Percentiles rank a stretch among this genome's conserved stretches.
Conservation (phyloP, 2,797 vertebrate species). For the Coracias cyanogaster region DNA sequence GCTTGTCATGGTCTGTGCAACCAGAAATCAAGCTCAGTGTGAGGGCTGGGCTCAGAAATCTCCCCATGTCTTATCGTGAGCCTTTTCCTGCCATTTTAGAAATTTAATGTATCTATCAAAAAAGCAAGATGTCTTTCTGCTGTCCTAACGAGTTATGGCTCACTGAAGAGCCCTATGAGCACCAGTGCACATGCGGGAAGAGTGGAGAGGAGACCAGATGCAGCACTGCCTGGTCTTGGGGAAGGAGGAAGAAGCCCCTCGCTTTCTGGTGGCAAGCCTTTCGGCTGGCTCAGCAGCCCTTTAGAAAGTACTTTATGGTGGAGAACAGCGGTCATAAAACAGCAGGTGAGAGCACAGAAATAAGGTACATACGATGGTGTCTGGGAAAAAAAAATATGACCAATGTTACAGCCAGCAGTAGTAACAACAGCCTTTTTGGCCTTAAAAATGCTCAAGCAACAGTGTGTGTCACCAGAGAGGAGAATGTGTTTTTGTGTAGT, state of each 20-base stretch:
- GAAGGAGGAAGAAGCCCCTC: not conserved
- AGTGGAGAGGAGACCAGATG: not conserved
- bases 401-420: not conserved
- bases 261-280: not conserved
- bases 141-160: not conserved
- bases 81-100: not conserved
- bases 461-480: not conserved
- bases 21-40: not conserved
- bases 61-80: not conserved
- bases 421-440: not conserved
- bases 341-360: not conserved
- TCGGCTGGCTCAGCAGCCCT: not conserved
- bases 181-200: fast-evolving
- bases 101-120: not conserved
- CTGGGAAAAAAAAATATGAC: not conserved
- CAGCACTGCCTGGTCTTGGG: not conserved
- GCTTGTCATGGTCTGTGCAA: not conserved
- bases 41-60: not conserved
- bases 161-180: not conserved
- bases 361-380: not conserved
- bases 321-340: not conserved
- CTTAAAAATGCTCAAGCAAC: not conserved
- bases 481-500: not conserved
- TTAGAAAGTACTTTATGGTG: not conserved
- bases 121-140: not conserved